phyloP scores from a whole-genome alignment of 2,888 invertebrate genomes.

The Cacoxenus indagator region DNA sequence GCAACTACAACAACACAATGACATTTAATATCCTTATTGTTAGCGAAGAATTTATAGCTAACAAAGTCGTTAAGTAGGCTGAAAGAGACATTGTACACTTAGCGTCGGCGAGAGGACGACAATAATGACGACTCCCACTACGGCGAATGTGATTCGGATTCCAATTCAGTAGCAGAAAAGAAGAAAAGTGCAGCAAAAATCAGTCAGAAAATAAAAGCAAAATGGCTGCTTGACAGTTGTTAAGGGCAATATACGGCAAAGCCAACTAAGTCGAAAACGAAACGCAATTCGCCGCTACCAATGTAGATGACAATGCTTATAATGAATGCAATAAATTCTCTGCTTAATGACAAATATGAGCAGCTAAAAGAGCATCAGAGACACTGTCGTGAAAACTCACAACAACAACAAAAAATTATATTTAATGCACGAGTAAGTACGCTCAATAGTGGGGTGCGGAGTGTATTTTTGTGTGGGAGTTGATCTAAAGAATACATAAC shows the following conservation, averaged over 20 bases:
- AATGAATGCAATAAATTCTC: background rate
- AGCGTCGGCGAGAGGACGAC: background rate
- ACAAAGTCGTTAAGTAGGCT: constrained; percentile 53
- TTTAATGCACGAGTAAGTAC: no score
- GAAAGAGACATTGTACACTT: constrained; percentile 26
- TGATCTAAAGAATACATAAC: background rate
- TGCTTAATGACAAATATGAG: constrained; percentile 5
- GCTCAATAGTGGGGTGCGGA: background rate
- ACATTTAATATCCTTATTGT: constrained; percentile 63
- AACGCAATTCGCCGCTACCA: background rate
- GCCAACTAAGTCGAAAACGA: background rate
- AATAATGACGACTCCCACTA: background rate
- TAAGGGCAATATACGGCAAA: background rate
- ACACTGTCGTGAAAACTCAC: background rate
- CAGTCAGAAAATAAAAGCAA: background rate
- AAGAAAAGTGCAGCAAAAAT: background rate
- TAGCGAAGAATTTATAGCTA: constrained; percentile 57
- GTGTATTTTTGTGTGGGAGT: background rate
- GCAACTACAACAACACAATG: constrained; percentile 45
- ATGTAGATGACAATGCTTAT: background rate
- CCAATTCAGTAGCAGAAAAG: background rate
- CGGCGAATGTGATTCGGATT: background rate
- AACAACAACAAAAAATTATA: background rate
- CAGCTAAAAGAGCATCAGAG: background rate
- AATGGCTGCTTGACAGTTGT: background rate